These are phyloP conservation scores for Meloe dianella DNA, from an alignment of 2,888 invertebrate genomes.

Conservation along the genomic window DNA sequence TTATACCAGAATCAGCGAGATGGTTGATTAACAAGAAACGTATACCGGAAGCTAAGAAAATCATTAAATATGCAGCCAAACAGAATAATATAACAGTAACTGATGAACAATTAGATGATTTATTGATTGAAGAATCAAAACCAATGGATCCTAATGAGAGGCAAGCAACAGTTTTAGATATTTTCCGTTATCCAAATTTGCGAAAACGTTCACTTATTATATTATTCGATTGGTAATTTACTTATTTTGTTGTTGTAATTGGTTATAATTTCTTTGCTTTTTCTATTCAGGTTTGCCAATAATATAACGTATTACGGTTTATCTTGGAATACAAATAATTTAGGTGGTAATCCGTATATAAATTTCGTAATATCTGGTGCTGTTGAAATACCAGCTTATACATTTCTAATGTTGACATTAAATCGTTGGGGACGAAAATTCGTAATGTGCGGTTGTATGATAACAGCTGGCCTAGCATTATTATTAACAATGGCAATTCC, in stretches of 20 bases:
- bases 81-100: slow-evolving; percentile 69
- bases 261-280: not conserved
- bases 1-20: slow-evolving; percentile 76
- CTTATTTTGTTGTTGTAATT: slow-evolving; percentile 15
- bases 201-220: slow-evolving; percentile 70
- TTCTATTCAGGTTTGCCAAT: slow-evolving; percentile 70
- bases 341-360: slow-evolving; percentile 74
- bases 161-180: slow-evolving; percentile 62
- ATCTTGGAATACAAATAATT: slow-evolving; percentile 75
- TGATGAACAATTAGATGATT: slow-evolving; percentile 62
- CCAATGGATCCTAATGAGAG: slow-evolving; percentile 49
- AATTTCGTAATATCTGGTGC: slow-evolving; percentile 77
- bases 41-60: slow-evolving; percentile 66
- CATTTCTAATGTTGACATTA: slow-evolving; percentile 68
- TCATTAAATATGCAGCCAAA: slow-evolving; percentile 68
- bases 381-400: slow-evolving; percentile 79
- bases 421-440: slow-evolving; percentile 74
- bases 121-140: slow-evolving; percentile 61
- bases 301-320: slow-evolving; percentile 80
- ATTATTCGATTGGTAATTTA: slow-evolving; percentile 73
- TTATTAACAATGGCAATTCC: slow-evolving; percentile 67
- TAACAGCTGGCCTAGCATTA: slow-evolving; percentile 67
- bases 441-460: slow-evolving; percentile 73
- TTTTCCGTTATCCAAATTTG: slow-evolving; percentile 69
- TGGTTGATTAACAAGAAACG: slow-evolving; percentile 73